Percentiles rank a stretch among this genome's conserved stretches.
phyloP scores from a whole-genome alignment of 2,113 vertebrate species.

The Coracopsis vasa region DNA sequence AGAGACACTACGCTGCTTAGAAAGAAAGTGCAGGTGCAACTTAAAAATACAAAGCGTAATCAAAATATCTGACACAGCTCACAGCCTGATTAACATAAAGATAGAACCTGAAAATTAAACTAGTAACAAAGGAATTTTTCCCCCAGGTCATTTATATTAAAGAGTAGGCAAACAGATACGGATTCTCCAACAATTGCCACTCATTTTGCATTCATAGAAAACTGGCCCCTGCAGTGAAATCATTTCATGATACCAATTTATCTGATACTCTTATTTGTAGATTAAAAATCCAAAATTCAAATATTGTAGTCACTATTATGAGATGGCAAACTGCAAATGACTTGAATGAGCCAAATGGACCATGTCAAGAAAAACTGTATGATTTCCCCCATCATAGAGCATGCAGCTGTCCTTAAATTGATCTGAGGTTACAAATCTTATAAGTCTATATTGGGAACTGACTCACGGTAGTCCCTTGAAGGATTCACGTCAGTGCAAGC shows the following conservation, averaged over 20 bases:
- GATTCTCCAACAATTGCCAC: neutral
- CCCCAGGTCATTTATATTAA: neutral
- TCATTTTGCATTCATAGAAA: neutral
- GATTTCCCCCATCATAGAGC: neutral
- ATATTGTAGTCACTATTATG: fast-evolving
- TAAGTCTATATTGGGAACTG: neutral
- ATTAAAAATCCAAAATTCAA: neutral
- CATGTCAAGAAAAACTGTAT: neutral
- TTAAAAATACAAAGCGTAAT: neutral
- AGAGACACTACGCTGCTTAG: neutral
- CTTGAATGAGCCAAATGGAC: neutral
- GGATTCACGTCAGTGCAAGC: neutral
- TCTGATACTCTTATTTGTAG: neutral
- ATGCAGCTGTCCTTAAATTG: neutral
- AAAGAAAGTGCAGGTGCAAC: neutral
- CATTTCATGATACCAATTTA: neutral
- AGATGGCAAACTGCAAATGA: neutral
- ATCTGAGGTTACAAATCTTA: neutral
- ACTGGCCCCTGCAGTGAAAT: neutral
- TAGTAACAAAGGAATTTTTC: neutral
- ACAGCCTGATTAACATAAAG: neutral
- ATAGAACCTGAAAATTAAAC: neutral
- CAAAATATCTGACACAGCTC: neutral
- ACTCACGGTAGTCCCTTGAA: fast-evolving
- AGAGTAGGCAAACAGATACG: neutral